Evolutionary conservation across 2,888 invertebrate species (phyloP).

Genomic region (Asteroscopus sphinx): DNA sequence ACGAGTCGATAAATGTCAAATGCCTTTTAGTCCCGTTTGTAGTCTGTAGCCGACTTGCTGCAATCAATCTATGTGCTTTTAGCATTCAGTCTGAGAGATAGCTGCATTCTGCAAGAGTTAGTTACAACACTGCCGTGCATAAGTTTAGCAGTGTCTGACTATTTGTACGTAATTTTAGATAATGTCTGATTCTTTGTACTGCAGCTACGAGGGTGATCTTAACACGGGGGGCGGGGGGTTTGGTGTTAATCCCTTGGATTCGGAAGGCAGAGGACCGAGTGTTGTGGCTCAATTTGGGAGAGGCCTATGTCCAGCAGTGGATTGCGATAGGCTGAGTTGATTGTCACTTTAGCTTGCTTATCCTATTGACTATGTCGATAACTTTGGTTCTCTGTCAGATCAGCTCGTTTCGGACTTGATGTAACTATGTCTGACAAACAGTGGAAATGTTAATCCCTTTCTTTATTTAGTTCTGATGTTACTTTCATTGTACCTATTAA

Average conservation of each 20-base stretch:
- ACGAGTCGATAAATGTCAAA: constrained; percentile 45
- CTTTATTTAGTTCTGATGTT: background rate
- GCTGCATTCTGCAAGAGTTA: constrained; percentile 23
- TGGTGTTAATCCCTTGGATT: no score
- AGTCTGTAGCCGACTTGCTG: constrained; percentile 13
- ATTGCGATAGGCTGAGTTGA: no score
- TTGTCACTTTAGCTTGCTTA: no score
- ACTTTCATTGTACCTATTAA: constrained; percentile 22
- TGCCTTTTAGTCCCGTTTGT: constrained; percentile 26
- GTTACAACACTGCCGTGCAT: constrained; percentile 4
- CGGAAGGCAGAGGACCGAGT: no score
- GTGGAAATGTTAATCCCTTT: constrained; percentile 22
- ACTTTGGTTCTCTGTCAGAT: no score
- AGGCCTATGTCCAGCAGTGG: no score
- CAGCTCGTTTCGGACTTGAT: no score
- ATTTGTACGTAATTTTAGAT: background rate
- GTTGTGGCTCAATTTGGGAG: no score
- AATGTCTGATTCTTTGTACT: no score
- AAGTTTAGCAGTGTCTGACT: constrained; percentile 6
- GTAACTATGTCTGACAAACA: constrained; percentile 3
- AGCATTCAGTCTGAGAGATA: constrained; percentile 46
- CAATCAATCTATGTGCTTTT: constrained; percentile 50
- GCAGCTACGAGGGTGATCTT: no score
- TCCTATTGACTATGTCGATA: no score
- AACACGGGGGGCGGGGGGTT: no score